Evolutionary conservation across 2,888 invertebrate species (phyloP), one percentile per base, ranked within the genome.

Genomic region (Holacanthella duospinosa): DNA sequence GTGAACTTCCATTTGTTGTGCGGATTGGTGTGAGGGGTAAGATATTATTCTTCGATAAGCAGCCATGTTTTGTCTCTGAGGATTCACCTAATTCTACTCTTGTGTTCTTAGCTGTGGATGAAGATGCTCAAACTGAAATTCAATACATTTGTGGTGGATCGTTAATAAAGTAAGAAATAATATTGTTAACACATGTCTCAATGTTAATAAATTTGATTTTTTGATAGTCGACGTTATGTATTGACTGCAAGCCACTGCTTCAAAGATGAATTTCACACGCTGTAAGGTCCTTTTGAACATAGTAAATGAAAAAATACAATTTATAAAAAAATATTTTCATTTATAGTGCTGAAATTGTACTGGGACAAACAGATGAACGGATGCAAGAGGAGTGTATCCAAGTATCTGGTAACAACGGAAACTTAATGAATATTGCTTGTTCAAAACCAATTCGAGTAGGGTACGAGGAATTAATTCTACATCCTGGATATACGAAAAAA

Each of bases 381-480:
- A 54, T 28, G 24, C 59, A 66, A n/a, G 55, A 26, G 19, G 71
- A 71, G 60, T 71, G 71, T 48, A 63, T 71, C 27, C 19, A 43
- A 57, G 60, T 60, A 19, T 9, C 54, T 6, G 58, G 54, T n/a
- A 43, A 54, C 1, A 25, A 64, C 25, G 43, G 29, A 29, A 43
- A 44, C 26, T 24, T 36, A 6, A 61, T 61, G n/a, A 59, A 58
- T 24, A n/a, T 67, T 2, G 64, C 58, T 25, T 71, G 71, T 48
- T 56, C 61, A 26, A 60, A 61, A 27, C 54, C 83, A 0, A 72
- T 84, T 28, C 83, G 86, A 74, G 77, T 87, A 1, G 78, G 79
- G 0, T 79, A 88, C 1, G 86, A 85, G 68, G 79, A 83, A 66
- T 76, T 79, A 53, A 85, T 87, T 43, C 79, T 83, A 0, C 88